Conservation (phyloP, 2,113 vertebrate species). For the Cygnus buccinator region DNA sequence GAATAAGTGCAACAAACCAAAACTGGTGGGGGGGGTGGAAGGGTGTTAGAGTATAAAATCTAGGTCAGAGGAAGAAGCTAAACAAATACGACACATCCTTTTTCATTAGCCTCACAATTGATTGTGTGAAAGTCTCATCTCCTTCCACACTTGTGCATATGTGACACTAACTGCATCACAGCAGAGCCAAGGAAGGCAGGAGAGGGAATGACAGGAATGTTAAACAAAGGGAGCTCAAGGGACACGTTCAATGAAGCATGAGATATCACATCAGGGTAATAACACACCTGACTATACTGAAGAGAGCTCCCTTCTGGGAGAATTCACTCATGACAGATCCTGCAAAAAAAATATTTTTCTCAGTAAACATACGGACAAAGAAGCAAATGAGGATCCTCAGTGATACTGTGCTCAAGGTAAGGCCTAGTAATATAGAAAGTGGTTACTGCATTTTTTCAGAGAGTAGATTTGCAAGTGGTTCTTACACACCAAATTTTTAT, state of each 20-base stretch:
- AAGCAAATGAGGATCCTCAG: neutral
- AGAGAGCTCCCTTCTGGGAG: neutral
- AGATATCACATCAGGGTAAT: neutral
- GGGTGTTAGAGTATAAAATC: neutral
- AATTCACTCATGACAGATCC: neutral
- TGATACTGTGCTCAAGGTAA: neutral
- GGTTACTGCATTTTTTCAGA: neutral
- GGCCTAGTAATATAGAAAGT: neutral
- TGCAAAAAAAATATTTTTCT: neutral
- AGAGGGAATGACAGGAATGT: neutral
- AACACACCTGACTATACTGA: neutral
- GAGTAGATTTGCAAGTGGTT: neutral
- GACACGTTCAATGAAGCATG: neutral
- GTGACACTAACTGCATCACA: neutral
- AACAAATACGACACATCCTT: neutral
- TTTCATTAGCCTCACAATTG: neutral
- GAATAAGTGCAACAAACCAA: conserved; percentile 47
- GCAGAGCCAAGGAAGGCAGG: neutral
- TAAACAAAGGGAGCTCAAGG: neutral
- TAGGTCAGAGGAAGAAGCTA: conserved; percentile 34
- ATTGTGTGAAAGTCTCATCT: neutral
- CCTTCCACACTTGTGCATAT: neutral
- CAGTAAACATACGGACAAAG: neutral
- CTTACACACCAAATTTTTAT: conserved; percentile 25
- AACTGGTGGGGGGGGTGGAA: neutral